phyloP scores from a whole-genome alignment of 1,140 invertebrate genomes.

The Mya arenaria region DNA sequence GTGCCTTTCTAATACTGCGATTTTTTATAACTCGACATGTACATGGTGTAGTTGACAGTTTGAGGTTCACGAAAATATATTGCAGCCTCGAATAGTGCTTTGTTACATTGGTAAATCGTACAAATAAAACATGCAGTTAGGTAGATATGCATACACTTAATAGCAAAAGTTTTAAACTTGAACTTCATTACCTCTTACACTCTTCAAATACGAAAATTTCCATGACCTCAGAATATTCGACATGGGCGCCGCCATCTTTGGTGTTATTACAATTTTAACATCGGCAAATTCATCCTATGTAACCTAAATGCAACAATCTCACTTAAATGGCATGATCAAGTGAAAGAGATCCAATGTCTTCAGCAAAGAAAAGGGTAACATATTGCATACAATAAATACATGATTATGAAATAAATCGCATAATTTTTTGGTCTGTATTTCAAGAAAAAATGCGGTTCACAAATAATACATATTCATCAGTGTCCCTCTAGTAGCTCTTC shows the following conservation, averaged over 20 bases:
- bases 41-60: too few relatives aligned
- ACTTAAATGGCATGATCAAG: not conserved
- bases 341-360: not conserved
- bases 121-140: too few relatives aligned
- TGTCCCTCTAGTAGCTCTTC: too few relatives aligned
- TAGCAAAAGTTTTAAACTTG: too few relatives aligned
- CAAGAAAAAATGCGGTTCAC: not conserved
- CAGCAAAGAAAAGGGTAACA: not conserved
- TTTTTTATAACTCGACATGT: too few relatives aligned
- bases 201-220: not conserved
- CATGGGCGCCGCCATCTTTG: constrained; percentile 42
- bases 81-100: too few relatives aligned
- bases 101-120: too few relatives aligned
- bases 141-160: too few relatives aligned
- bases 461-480: too few relatives aligned
- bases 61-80: too few relatives aligned
- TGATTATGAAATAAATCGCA: not conserved
- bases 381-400: not conserved
- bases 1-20: too few relatives aligned
- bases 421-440: not conserved
- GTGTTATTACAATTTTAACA: not conserved
- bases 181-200: constrained; percentile 1
- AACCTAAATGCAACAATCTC: not conserved
- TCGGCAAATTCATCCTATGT: not conserved
- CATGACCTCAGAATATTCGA: not conserved